Base-by-base conservation (phyloP, 2,113 vertebrate species). In the Gila orcuttii region DNA sequence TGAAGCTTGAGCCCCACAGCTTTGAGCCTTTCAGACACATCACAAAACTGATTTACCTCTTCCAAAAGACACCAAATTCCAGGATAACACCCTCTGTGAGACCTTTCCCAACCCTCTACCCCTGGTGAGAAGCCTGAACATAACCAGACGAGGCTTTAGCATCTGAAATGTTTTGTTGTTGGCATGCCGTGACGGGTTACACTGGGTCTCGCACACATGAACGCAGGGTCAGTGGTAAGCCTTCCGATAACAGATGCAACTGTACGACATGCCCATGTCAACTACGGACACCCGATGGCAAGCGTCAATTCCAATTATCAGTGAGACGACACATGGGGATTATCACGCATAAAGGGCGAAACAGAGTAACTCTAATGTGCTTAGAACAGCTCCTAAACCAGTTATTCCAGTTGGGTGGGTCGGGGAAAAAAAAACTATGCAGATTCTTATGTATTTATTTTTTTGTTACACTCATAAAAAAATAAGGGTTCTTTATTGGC, bases 271-370 rank as follows among this genome's bases (percentile, higher is more conserved):
- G 85, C 89, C 47, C 79, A 42, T 81, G 79, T 86, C 85, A 75
- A 2, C 78, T 85, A 87, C 89, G 94, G 93, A 89, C 95, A 94
- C 95, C 95, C 93, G 94, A 95, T 95, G 95, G 90, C 91, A 89
- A 83, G 90, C 95, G 96, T 94, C 96, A 95, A 33, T 87, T 92
- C 91, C 91, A 95, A 96, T 97, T 96, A 97, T 75, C 68, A 42
- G 90, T 89, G 92, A 21, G 3, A 60, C 68, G 87, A 33, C 83
- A 87, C 15, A 33, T 59, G 86, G 90, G 92, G 93, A 96, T 94
- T 94, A 92, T 91, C 66, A 79, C 45, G 1, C n/a, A 2, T 52
- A 4, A 52, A 55, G 17, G 47, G 9, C 25, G 2, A 74, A 74
- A 55, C 23, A 55, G 13, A 77, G 45, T 11, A 31, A 17, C 13